Base-by-base conservation (phyloP, 2,797 vertebrate genomes). In the Ambastaia sidthimunki region DNA sequence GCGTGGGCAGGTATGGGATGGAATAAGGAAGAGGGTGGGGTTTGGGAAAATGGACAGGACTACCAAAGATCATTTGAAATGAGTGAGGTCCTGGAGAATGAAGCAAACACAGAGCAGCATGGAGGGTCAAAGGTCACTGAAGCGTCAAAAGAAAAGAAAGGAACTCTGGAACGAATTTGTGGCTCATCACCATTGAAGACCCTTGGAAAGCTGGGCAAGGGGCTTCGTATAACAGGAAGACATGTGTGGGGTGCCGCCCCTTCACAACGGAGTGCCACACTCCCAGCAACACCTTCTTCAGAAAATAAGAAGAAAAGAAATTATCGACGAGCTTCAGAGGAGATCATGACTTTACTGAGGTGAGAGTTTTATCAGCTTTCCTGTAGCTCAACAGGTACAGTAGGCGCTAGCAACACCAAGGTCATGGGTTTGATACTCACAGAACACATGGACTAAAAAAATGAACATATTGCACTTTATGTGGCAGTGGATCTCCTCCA, bases 321-420 rank as follows among this genome's bases (percentile, higher is more conserved):
- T 78, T 87, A 91, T 9, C 93, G 94, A n/a, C 90, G 96, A 52
- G 83, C 94, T 76, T 98, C 96, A 0, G 97, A 97, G 63, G 97
- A 96, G 76, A 95, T 94, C 71, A 94, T 94, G 93, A 80, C 74
- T n/a, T n/a, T 85, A 34, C 52, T 85, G 47, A 85, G 81, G 81
- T 86, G 44, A 55, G 79, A 78, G 70, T 11, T 44, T 44, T 10
- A 44, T 11, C 41, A 44, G 41, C 41, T 44, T 44, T 44, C 41
- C 41, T 44, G 41, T 44, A 44, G 41, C 41, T 2, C 41, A 44
- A 11, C 9, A 10, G 41, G 41, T 11, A 44, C 41, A 44, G 19
- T 21, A 25, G 18, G 41, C 9, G 9, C 41, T 44, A 10, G 41
- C 41, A 44, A 44, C 41, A 44, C 41, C 41, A 44, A 44, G 1